Conservation (phyloP, 2,113 vertebrate genomes). For the Protomyctophum bolini region DNA sequence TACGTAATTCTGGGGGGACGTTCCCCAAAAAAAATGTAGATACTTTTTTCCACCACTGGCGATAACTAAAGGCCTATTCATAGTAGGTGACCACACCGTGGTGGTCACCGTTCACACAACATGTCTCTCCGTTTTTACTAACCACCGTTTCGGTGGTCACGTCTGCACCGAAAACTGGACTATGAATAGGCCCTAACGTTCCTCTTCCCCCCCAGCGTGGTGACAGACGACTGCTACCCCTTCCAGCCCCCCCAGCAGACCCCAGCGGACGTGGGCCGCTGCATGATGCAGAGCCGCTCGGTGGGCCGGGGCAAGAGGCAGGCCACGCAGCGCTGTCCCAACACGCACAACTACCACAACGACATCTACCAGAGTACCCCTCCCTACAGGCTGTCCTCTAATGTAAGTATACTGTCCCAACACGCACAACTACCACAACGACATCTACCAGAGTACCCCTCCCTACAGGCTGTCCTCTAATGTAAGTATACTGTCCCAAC, state of each 20-base stretch:
- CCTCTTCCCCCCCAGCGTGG: slow-evolving; percentile 80
- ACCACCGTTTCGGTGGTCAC: too few relatives aligned
- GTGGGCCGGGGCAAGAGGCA: slow-evolving; percentile 92
- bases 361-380: slow-evolving; percentile 97
- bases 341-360: slow-evolving; percentile 82
- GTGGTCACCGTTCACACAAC: too few relatives aligned
- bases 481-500: slow-evolving; percentile 84
- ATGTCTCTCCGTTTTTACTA: too few relatives aligned
- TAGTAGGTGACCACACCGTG: too few relatives aligned
- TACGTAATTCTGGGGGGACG: too few relatives aligned
- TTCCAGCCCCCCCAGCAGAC: slow-evolving; percentile 77
- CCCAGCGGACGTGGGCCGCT: slow-evolving; percentile 65
- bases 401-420: slow-evolving; percentile 80
- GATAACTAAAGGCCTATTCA: too few relatives aligned
- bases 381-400: slow-evolving; percentile 90
- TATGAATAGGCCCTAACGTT: neutral
- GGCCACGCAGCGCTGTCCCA: slow-evolving; percentile 90
- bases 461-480: slow-evolving; percentile 91
- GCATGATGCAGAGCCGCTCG: slow-evolving; percentile 96
- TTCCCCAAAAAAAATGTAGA: too few relatives aligned
- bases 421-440: too few relatives aligned
- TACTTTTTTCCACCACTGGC: too few relatives aligned
- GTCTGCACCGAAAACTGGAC: too few relatives aligned
- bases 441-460: slow-evolving; percentile 81
- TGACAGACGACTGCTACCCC: slow-evolving; percentile 94